Base-by-base conservation (phyloP, 2,888 invertebrate species). In the Melangyna quadrimaculata region DNA sequence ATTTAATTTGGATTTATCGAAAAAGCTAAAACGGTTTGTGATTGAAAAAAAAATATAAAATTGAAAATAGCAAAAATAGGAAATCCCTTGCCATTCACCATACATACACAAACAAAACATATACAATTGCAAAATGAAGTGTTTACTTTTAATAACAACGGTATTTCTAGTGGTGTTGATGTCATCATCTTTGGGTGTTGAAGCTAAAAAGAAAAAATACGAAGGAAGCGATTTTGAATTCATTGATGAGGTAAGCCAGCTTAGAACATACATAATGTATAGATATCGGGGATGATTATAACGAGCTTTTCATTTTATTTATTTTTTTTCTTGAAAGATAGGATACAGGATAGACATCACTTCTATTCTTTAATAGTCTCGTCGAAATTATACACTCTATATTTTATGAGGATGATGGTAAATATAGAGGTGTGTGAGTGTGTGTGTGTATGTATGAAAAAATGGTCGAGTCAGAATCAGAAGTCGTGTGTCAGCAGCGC, bases 161-260 rank as follows among this genome's bases (percentile, higher is more conserved):
- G 88, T 90, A 88, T 91, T 90, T 89, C 89, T 91, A 88, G 89
- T 90, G 90, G 90, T 92, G 90, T 91, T 91, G 90, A 67, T 67
- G 67, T 67, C 67, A 67, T 91, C 91, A 90, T 91, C 90, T 88
- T 88, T 89, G 87, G 89, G 89, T 87, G 89, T 89, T 69, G 90
- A 90, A 80, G 92, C 91, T 82, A 94, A 95, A 91, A 95, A 95
- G 93, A 93, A 95, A 91, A 95, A 95, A 93, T 95, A 95, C 91
- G 95, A 95, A 90, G 95, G 95, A 82, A 90, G 91, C 87, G 96
- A 96, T 92, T 96, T 95, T 91, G 96, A 95, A 91, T 96, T 95
- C 91, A 95, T 95, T 90, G 95, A 96, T 92, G 95, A 96, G 95
- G 95, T 95, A 93, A 94, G 91, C 89, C 29, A n/a, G n/a, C n/a